A percentile compares a stretch with the other conserved stretches of the same genome.
Conservation (phyloP, 2,113 vertebrate species). For the Myotis lucifugus region DNA sequence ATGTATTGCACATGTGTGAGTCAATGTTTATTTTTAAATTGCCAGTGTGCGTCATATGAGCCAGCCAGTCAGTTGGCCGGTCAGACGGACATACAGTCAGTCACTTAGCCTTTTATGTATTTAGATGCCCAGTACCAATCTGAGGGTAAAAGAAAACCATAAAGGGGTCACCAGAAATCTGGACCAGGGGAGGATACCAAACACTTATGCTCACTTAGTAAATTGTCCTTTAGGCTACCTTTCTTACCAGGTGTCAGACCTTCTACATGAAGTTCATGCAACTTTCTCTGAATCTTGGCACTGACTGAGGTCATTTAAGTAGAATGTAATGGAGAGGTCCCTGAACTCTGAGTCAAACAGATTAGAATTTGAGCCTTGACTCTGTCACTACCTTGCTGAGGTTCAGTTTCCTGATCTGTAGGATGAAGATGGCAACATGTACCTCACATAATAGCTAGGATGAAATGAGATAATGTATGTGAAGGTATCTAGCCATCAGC, state of each 20-base stretch:
- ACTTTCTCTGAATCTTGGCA: background rate
- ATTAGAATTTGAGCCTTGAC: background rate
- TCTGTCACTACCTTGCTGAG: background rate
- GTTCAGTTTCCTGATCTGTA: background rate
- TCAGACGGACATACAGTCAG: too few relatives aligned
- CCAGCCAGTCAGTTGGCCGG: too few relatives aligned
- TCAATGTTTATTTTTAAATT: too few relatives aligned
- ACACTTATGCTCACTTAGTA: background rate
- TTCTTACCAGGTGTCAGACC: background rate
- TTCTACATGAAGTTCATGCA: background rate
- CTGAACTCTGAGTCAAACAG: background rate
- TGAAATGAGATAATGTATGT: background rate
- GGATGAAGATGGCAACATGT: background rate
- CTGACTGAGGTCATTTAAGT: background rate
- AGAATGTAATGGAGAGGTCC: background rate
- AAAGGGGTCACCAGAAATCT: background rate
- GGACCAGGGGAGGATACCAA: background rate
- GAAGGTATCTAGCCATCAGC: background rate
- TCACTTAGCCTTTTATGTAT: too few relatives aligned
- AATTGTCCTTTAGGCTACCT: background rate
- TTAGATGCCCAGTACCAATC: background rate
- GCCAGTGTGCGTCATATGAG: too few relatives aligned
- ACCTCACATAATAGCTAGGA: background rate
- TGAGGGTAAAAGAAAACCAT: background rate
- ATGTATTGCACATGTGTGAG: too few relatives aligned